Evolutionary conservation across 2,888 invertebrate genomes (phyloP).

Genomic region (Biston betularia): DNA sequence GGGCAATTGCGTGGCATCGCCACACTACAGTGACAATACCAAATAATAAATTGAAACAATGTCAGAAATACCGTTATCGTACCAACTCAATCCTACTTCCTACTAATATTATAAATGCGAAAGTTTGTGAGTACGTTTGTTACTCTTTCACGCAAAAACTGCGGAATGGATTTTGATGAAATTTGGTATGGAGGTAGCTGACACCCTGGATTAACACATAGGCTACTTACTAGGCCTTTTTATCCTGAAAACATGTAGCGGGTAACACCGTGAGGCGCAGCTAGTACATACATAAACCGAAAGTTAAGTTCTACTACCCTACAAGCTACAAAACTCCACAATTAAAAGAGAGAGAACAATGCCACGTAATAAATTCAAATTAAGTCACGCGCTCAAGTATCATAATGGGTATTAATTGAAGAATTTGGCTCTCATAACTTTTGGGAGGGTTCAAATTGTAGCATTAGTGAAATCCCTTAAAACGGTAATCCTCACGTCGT

Average conservation of each 20-base stretch:
- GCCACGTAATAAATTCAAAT: conserved; percentile 40
- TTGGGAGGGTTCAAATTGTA: conserved; percentile 53
- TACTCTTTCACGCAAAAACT: too few species aligned
- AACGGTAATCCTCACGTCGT: conserved; percentile 74
- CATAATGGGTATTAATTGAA: conserved; percentile 47
- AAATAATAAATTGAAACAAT: neutral
- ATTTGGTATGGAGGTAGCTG: too few species aligned
- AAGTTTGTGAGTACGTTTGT: too few species aligned
- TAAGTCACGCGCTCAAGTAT: conserved; percentile 39
- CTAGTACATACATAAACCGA: neutral
- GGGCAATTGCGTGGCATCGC: too few species aligned
- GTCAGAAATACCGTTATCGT: neutral
- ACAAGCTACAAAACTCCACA: conserved; percentile 20
- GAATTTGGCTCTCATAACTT: conserved; percentile 50
- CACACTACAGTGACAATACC: neutral
- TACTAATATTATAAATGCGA: too few species aligned
- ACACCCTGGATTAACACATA: too few species aligned
- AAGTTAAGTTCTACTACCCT: neutral
- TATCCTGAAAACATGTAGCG: too few species aligned
- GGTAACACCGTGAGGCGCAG: too few species aligned
- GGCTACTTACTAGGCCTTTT: too few species aligned
- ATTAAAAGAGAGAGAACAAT: conserved; percentile 26
- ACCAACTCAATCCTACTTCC: too few species aligned
- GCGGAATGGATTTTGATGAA: too few species aligned
- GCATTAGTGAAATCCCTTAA: conserved; percentile 68